Base-by-base conservation (phyloP, 2,888 invertebrate genomes). In the Phorcus lineatus region DNA sequence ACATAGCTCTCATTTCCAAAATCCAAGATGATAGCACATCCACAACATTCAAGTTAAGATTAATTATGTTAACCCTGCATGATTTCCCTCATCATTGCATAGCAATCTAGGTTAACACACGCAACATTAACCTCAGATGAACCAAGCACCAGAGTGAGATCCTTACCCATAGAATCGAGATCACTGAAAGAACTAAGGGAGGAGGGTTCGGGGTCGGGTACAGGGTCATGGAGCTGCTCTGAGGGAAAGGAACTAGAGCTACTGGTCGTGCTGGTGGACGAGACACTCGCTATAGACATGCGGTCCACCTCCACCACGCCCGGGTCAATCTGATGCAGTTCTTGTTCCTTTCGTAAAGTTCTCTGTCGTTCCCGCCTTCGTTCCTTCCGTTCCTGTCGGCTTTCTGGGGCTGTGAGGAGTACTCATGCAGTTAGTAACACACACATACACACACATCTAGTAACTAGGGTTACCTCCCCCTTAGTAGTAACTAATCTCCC, bases 331-430 rank as follows among this genome's bases (percentile, higher is more conserved):
- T 52, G 28, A n/a, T 82, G 62, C 22, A 82, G 55, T 19, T 81
- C 82, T 70, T 90, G 90, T 78, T 90, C 90, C 85, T 89, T 87
- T 80, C 89, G 87, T 78, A 88, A 85, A 53, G 88, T 86, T 16
- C 88, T 84, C 83, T 91, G 90, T 28, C 90, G 86, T 31, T 86
- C 82, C 24, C 89, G 86, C 55, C 91, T 84, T 62, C 62, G 24
- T 24, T 74, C 74, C 24, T 47, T 40, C 2, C 74, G 74, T 52
- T 74, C 74, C 24, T 62, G 62, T 16, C 62, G 62, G 28, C 24
- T 47, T 47, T 47, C 74, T 19, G 40, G 52, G 47, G 74, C 24
- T 40, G 47, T 74, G 52, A 47, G 40, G 16, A 52, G 24, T 47
- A 74, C 52, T 52, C 74, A 74, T 52, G 52, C 47, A 13, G 52